Conservation (phyloP, 2,797 vertebrate species). For the Tarsius wallacei region DNA sequence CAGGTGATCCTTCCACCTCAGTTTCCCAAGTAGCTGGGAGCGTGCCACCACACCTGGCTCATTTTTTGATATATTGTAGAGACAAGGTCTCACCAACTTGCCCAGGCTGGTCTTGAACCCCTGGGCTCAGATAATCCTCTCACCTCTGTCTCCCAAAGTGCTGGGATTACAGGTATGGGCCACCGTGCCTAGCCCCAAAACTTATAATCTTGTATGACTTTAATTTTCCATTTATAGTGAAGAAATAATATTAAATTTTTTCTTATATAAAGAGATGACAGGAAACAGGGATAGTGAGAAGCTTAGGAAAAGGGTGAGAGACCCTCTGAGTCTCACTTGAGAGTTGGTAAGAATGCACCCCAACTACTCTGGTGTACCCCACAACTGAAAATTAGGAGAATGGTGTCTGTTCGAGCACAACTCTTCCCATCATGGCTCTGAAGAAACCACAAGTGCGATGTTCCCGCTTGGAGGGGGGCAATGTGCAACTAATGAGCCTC, state of each 20-base stretch:
- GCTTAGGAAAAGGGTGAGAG: neutral
- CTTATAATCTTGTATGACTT: neutral
- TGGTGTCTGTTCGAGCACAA: neutral
- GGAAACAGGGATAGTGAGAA: neutral
- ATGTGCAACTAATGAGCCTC: neutral
- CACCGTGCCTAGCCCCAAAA: no score
- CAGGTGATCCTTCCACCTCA: no score
- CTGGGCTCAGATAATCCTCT: no score
- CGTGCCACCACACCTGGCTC: no score
- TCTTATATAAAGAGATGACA: neutral
- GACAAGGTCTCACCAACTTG: no score
- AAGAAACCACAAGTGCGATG: neutral
- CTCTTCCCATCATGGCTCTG: neutral
- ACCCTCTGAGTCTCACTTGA: neutral
- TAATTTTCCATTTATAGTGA: neutral
- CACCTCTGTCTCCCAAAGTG: no score
- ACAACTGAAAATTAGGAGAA: neutral
- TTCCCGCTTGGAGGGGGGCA: neutral
- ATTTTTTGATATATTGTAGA: no score
- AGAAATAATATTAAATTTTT: neutral
- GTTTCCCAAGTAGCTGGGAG: no score
- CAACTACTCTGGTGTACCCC: neutral
- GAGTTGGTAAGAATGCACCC: rapidly evolving
- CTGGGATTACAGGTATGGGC: no score
- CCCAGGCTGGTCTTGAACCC: no score